Conservation (phyloP, 2,888 invertebrate species). For the Melipona beecheii region DNA sequence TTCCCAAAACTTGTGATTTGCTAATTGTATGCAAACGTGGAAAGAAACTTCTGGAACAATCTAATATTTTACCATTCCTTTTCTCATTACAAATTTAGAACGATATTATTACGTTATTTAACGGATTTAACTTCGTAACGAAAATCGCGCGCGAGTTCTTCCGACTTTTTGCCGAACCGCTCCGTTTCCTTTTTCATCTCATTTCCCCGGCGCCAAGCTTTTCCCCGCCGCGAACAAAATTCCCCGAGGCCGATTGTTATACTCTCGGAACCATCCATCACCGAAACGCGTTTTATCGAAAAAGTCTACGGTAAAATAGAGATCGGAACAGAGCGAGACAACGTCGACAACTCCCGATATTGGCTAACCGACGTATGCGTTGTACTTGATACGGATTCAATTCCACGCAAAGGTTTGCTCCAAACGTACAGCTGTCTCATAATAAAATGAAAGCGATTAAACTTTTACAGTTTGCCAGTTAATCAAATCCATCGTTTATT, state of each 20-base stretch:
- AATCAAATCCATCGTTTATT: too few relatives aligned
- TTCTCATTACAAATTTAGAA: too few relatives aligned
- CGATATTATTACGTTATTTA: too few relatives aligned
- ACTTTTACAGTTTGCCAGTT: neutral
- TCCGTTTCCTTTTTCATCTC: neutral
- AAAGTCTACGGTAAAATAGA: conserved; percentile 36
- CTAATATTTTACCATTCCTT: too few relatives aligned
- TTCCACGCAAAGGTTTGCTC: conserved; percentile 2
- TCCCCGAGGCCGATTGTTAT: conserved; percentile 31
- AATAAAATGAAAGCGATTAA: neutral
- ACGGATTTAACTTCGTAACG: too few relatives aligned
- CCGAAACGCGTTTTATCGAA: conserved; percentile 51
- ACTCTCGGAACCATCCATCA: conserved; percentile 48
- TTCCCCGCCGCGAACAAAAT: neutral
- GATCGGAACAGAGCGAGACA: conserved; percentile 43
- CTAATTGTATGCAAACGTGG: too few relatives aligned
- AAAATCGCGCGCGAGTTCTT: too few relatives aligned
- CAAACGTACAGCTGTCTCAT: neutral
- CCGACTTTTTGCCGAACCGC: too few relatives aligned
- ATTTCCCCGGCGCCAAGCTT: too few relatives aligned
- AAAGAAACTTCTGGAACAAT: too few relatives aligned
- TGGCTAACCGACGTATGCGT: conserved; percentile 41
- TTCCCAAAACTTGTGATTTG: too few relatives aligned
- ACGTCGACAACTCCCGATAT: conserved; percentile 51
- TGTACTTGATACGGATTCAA: conserved; percentile 48